Evolutionary conservation across 35 echinoderm and acorn worm species (phyloP).

Genomic region (Strongylocentrotus purpuratus): DNA sequence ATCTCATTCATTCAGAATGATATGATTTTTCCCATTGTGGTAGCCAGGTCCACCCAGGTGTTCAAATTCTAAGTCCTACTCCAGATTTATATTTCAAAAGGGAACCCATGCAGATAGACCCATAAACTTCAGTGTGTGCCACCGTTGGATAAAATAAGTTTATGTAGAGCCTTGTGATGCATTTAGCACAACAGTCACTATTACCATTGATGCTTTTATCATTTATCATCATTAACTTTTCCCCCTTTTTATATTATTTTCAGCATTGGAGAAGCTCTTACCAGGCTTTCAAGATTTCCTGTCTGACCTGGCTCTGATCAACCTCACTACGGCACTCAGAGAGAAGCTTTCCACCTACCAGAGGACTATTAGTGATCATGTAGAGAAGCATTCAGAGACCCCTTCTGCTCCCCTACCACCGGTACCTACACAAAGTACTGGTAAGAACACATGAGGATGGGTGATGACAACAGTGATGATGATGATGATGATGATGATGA

Average conservation of each 20-base stretch:
- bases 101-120: too few relatives aligned
- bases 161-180: too few relatives aligned
- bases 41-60: too few relatives aligned
- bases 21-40: too few relatives aligned
- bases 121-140: too few relatives aligned
- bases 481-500: neutral
- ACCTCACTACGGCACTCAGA: neutral
- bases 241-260: neutral
- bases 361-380: neutral
- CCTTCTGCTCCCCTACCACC: constrained; percentile 17
- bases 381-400: neutral
- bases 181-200: neutral
- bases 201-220: neutral
- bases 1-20: too few relatives aligned
- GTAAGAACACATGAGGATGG: neutral
- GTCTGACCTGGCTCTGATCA: constrained; percentile 1
- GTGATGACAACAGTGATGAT: neutral
- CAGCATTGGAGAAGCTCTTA: neutral
- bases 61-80: too few relatives aligned
- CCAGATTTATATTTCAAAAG: too few relatives aligned
- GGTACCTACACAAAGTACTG: neutral
- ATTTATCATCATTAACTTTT: neutral
- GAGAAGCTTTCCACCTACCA: neutral
- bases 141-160: too few relatives aligned
- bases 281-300: constrained; percentile 45